Evolutionary conservation across 2,888 invertebrate genomes (phyloP), one percentile per base, ranked within the genome.

Genomic region (Sphaerophoria taeniata): DNA sequence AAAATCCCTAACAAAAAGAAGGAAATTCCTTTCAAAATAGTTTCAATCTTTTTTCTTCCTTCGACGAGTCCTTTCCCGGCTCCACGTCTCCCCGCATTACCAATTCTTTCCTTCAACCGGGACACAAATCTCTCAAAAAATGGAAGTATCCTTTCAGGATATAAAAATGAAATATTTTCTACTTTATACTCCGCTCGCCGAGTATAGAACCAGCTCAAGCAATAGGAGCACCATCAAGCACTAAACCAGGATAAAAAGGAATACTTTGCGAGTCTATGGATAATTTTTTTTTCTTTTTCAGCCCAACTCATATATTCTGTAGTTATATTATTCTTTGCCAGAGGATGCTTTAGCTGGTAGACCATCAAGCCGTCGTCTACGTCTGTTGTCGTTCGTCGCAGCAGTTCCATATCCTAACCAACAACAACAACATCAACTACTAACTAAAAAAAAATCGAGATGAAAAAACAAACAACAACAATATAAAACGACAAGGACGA

Each of bases 11-110:
- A 77, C 73, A 80, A 77, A 76, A 85, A 69, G 73, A 76, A 53
- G 58, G 73, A 77, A 85, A 85, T 85, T 85, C 85, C 85, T 85
- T 85, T 81, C 81, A 85, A 85, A 85, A 85, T 85, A 85, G 85
- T 85, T 85, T 85, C 81, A 85, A 85, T 85, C 73, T 81, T 80
- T 71, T 80, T 75, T 75, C 47, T 12, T 43, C 45, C 31, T 7
- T 51, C 49, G 6, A 56, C 31, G 3, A 24, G 9, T 36, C 7
- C 6, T 11, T 6, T 11, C 7, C 11, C 9, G 33, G 2, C 36
- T 9, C 58, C 5, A 47, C 33, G 12, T 14, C 9, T 43, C 31
- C 69, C 76, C 73, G 81, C 81, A 85, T 85, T 81, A 70, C 77
- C 85, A 81, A 85, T 85, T 76, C 73, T 73, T 85, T 81, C 73